Percentiles rank a stretch among this genome's conserved stretches.
Evolutionary conservation across 1,140 invertebrate genomes (phyloP).

Genomic region (Onthophagus taurus): DNA sequence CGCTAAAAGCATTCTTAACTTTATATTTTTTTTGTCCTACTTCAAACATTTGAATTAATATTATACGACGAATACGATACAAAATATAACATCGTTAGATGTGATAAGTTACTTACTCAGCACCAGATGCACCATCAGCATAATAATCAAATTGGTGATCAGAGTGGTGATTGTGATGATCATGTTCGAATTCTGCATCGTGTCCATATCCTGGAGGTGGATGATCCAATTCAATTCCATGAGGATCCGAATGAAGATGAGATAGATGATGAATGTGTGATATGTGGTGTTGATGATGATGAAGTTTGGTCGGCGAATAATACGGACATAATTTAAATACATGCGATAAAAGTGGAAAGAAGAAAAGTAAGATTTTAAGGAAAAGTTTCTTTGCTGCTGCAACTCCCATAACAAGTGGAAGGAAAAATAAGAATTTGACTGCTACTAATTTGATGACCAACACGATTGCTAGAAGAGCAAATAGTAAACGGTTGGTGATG

Average conservation of each 20-base stretch:
- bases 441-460: conserved; percentile 72
- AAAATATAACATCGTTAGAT: too few relatives aligned
- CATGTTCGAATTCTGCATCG: too few relatives aligned
- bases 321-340: conserved; percentile 76
- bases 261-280: conserved; percentile 49
- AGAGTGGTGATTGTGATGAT: too few relatives aligned
- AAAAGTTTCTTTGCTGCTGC: conserved; percentile 73
- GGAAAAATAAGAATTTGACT: conserved; percentile 62
- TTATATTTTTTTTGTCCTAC: too few relatives aligned
- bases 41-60: too few relatives aligned
- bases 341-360: conserved; percentile 70
- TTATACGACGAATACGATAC: too few relatives aligned
- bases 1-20: too few relatives aligned
- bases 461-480: conserved; percentile 60
- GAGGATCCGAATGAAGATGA: conserved; percentile 36
- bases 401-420: conserved; percentile 63
- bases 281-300: conserved; percentile 69
- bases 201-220: conserved; percentile 13
- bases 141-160: conserved; percentile 20
- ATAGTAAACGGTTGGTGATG: conserved; percentile 61
- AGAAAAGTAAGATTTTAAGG: conserved; percentile 66
- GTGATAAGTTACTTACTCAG: conserved; percentile 20
- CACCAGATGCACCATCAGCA: conserved; percentile 9
- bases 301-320: conserved; percentile 67
- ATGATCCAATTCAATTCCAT: conserved; percentile 24